Conservation (phyloP, 1,140 invertebrate genomes). For the Bombus confusus region DNA sequence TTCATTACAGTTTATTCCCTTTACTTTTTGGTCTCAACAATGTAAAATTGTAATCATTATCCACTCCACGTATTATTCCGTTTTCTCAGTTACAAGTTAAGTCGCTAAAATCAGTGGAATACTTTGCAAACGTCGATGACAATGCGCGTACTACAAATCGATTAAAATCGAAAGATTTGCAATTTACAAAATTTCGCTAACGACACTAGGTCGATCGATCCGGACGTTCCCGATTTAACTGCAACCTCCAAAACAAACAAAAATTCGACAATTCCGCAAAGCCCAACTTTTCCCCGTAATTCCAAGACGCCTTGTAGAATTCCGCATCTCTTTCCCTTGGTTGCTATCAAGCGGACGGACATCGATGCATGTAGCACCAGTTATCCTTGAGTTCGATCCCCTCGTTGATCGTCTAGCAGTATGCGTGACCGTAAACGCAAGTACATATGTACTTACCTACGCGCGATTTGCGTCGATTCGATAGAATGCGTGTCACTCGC, state of each 20-base stretch:
- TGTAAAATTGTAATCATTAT: too few relatives aligned
- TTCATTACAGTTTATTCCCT: too few relatives aligned
- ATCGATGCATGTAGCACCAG: slow-evolving; percentile 61
- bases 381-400: slow-evolving; percentile 81
- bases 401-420: slow-evolving; percentile 35
- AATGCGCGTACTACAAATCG: too few relatives aligned
- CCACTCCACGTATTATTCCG: too few relatives aligned
- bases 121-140: too few relatives aligned
- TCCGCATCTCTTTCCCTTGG: slow-evolving; percentile 35
- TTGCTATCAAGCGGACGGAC: slow-evolving; percentile 29
- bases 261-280: not conserved
- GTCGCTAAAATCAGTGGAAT: too few relatives aligned
- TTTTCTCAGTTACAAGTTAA: too few relatives aligned
- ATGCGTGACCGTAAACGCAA: slow-evolving; percentile 46
- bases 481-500: slow-evolving; percentile 32
- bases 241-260: accelerated
- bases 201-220: too few relatives aligned
- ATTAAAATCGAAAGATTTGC: too few relatives aligned
- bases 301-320: slow-evolving; percentile 24
- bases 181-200: too few relatives aligned
- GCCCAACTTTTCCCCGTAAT: not conserved
- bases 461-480: not conserved
- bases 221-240: too few relatives aligned
- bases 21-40: too few relatives aligned
- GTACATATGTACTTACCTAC: not conserved